Base-by-base conservation (phyloP, 2,797 vertebrate genomes). In the Urophycis tenuis region DNA sequence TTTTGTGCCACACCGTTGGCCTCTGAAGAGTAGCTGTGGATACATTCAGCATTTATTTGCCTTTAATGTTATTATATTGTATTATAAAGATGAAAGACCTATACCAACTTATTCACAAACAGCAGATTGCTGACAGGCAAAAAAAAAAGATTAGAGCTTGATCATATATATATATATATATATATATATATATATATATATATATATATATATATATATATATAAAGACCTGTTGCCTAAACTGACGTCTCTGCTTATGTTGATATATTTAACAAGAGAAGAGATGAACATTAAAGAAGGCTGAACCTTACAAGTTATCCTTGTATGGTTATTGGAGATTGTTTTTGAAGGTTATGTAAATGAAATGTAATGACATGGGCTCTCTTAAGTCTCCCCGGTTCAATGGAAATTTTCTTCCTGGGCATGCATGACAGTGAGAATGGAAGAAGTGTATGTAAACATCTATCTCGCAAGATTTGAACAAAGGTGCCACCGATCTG, bases 371-470 rank as follows among this genome's bases (percentile, higher is more conserved):
- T 39, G 36, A 64, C 3, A 33, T 30, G 34, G 60, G 72, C 45
- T 49, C 64, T 75, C 53, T 31, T 53, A 10, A 25, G 35, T 74
- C 14, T 76, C 34, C 74, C 3, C 39, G 71, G 73, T 76, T 80
- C 79, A 64, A 30, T 74, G 76, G 19, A 36, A 73, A 77, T 72
- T 70, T 15, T 5, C 36, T 72, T 82, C 39, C 33, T 30, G 19
- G 9, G 49, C 17, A 74, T 77, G 33, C 36, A 53, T 53, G 76
- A 67, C 73, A 49, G 78, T n/a, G n/a, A 80, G 67, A 75, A 60
- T 77, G 41, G n/a, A n/a, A n/a, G n/a, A n/a, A n/a, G n/a, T n/a
- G n/a, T n/a, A n/a, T n/a, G n/a, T n/a, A n/a, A 31, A 7, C 25
- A 31, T 32, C 15, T 70, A 32, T 3, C 67, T 70, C 3, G 31